Conservation (phyloP, 2,797 vertebrate genomes). For the Aselliscus stoliczkanus region DNA sequence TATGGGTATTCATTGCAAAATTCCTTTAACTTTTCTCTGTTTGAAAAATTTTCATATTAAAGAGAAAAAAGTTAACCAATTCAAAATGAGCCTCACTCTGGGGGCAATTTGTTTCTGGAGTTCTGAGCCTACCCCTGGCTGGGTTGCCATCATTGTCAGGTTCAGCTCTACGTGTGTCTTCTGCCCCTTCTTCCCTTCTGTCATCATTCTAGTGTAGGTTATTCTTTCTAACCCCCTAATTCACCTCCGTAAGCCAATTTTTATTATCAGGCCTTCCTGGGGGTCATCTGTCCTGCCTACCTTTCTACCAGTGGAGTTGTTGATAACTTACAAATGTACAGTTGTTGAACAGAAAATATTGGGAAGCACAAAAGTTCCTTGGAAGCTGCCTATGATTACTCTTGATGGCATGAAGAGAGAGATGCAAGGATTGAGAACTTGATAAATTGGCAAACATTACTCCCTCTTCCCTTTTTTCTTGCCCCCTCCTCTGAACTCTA, state of each 20-base stretch:
- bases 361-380: constrained; percentile 6
- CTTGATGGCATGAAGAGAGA: constrained; percentile 24
- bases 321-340: neutral
- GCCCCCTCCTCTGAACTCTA: constrained; percentile 26
- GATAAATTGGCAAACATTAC: constrained; percentile 28
- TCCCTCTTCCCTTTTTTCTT: neutral
- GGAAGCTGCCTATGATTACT: constrained; percentile 6
- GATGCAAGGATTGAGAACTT: neutral
- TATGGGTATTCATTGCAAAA: neutral
- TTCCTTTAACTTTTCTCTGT: neutral
- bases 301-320: neutral
- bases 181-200: neutral
- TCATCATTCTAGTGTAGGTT: neutral
- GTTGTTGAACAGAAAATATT: constrained; percentile 1
- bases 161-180: neutral
- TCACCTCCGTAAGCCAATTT: neutral
- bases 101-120: neutral
- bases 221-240: neutral
- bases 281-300: neutral
- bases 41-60: neutral
- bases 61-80: neutral
- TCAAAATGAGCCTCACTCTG: neutral
- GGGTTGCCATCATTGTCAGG: neutral
- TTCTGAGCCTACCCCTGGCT: neutral
- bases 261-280: neutral